Base-by-base conservation (phyloP, 2,113 vertebrate genomes). In the Campylomormyrus tamandua region DNA sequence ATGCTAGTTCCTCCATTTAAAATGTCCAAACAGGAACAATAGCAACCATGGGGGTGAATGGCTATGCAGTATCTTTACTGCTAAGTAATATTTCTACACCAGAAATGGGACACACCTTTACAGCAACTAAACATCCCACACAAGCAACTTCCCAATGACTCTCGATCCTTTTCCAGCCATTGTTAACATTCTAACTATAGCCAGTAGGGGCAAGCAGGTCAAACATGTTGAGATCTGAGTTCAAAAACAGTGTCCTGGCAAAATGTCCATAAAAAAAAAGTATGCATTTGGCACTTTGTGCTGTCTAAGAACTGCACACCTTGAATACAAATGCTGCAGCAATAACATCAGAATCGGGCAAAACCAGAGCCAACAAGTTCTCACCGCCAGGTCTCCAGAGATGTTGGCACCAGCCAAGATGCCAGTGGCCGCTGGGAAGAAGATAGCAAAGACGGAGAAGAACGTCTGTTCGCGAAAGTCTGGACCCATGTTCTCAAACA, bases 401-500 rank as follows among this genome's bases (percentile, higher is more conserved):
- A 99, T 99, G 94, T 99, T 99, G 92, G 98, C 97, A 91, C 98
- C 98, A 58, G 98, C 98, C 93, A 99, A 95, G 94, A 99, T 99
- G 91, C 98, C 98, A 90, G 98, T 99, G 91, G 98, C 98, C 89
- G 98, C 98, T 87, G 98, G 98, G 94, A 99, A 99, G 95, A 99
- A 99, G 93, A 99, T 99, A 87, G 98, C 94, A 92, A 99, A 99
- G 0, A 99, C 97, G 0, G 98, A 98, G 93, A 99, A 99, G 94
- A 99, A 99, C 0, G 97, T 97, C 1, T 96, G 95, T 0, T 89
- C 91, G 91, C 96, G 93, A 88, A 99, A 99, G 94, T 97, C 96
- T 0, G 98, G 98, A 91, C 97, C 97, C 95, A 99, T 98, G 95
- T 99, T 99, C 90, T 99, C 98, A 94, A 92, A 95, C 96, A 99